These are phyloP conservation scores for Polyodon spathula DNA, from an alignment of 2,113 vertebrate species.

Conservation along the genomic window DNA sequence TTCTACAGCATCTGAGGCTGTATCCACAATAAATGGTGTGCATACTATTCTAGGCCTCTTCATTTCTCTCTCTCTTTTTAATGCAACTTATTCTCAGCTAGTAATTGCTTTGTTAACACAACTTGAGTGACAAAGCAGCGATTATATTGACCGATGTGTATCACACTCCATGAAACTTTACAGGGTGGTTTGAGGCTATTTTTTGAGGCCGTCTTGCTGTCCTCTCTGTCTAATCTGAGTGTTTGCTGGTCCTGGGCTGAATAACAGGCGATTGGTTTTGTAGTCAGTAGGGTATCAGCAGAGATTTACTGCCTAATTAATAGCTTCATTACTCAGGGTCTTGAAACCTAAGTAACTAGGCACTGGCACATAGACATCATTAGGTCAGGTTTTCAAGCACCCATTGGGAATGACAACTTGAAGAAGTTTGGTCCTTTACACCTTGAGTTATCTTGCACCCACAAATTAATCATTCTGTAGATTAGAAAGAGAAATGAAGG, in stretches of 20 bases:
- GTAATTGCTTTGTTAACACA: too few relatives aligned
- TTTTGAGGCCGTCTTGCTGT: too few relatives aligned
- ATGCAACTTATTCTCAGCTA: too few relatives aligned
- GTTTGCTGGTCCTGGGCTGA: neutral
- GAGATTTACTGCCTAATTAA: slow-evolving; percentile 12
- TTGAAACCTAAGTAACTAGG: slow-evolving; percentile 22
- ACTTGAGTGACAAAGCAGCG: too few relatives aligned
- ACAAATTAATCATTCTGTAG: neutral
- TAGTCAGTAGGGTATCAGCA: slow-evolving; percentile 7
- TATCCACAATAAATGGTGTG: too few relatives aligned
- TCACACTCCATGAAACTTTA: too few relatives aligned
- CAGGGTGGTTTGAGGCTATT: too few relatives aligned
- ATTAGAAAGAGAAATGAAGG: neutral
- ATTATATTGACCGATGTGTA: too few relatives aligned
- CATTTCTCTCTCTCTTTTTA: too few relatives aligned
- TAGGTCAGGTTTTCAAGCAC: slow-evolving; percentile 10
- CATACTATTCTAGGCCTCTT: too few relatives aligned
- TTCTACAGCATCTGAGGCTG: too few relatives aligned
- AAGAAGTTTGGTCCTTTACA: slow-evolving; percentile 17
- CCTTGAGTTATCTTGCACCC: slow-evolving; percentile 15
- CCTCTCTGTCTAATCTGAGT: neutral
- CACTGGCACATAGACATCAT: slow-evolving; percentile 13
- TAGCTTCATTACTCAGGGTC: slow-evolving; percentile 11
- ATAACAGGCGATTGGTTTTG: slow-evolving; percentile 6
- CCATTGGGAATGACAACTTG: slow-evolving; percentile 14